phyloP scores from a whole-genome alignment of 2,888 invertebrate species.

The Xylophagus ater region DNA sequence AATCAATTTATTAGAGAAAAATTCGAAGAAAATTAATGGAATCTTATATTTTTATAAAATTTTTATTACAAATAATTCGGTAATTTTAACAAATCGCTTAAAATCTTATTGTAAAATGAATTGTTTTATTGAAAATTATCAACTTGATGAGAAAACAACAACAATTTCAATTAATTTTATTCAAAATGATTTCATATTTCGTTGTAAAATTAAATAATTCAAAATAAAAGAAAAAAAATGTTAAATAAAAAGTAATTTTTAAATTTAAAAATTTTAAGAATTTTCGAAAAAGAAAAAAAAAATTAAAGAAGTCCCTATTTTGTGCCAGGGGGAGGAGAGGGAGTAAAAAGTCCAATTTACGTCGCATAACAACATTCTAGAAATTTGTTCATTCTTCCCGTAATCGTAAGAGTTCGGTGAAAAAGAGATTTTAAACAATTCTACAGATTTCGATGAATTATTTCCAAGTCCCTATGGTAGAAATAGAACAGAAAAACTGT shows the following conservation, averaged over 20 bases:
- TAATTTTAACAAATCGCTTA: slow-evolving; percentile 13
- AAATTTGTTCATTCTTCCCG: too few species aligned
- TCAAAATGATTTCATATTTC: slow-evolving; percentile 15
- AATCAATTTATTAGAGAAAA: slow-evolving; percentile 14
- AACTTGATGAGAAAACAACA: slow-evolving; percentile 8
- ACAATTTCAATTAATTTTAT: slow-evolving; percentile 12
- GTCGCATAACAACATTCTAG: too few species aligned
- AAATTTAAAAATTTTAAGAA: too few species aligned
- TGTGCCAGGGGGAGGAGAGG: too few species aligned
- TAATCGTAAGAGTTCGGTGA: too few species aligned
- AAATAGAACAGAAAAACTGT: too few species aligned
- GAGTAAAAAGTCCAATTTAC: too few species aligned
- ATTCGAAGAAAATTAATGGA: slow-evolving; percentile 12
- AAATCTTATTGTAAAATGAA: slow-evolving; percentile 15
- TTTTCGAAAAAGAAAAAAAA: too few species aligned
- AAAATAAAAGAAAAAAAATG: neutral
- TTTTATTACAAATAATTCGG: slow-evolving; percentile 11
- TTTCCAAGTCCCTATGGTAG: too few species aligned
- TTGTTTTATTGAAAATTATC: slow-evolving; percentile 14
- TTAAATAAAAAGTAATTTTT: neutral
- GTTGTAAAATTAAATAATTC: slow-evolving; percentile 6
- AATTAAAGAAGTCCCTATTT: too few species aligned
- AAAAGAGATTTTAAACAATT: too few species aligned
- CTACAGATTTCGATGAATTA: too few species aligned
- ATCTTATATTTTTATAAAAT: slow-evolving; percentile 17